Conservation (phyloP, 2,888 invertebrate species). For the Xestoiulus laeticollis region DNA sequence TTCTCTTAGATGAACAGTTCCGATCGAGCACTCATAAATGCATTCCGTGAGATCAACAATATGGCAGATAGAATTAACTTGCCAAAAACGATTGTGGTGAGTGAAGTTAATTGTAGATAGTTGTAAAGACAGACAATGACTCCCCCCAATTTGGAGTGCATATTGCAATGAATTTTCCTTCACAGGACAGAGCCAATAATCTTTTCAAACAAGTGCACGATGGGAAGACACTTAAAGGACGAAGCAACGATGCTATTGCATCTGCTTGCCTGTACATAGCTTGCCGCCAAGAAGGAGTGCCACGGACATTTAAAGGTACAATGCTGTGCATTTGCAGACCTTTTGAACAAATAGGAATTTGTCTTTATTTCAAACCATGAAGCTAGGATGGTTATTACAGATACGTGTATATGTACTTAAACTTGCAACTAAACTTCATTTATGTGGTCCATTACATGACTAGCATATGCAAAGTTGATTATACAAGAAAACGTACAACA, state of each 20-base stretch:
- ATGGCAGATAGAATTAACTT: conserved; percentile 99
- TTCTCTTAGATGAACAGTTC: conserved; percentile 82
- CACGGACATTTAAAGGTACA: conserved; percentile 81
- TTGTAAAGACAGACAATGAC: conserved; percentile 42
- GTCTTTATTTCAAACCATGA: too few relatives aligned
- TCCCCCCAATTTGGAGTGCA: not conserved
- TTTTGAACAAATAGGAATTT: not conserved
- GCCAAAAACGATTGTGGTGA: conserved; percentile 88
- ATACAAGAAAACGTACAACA: too few relatives aligned
- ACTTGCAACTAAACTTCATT: too few relatives aligned
- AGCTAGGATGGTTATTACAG: too few relatives aligned
- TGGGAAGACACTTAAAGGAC: conserved; percentile 92
- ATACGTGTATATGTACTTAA: too few relatives aligned
- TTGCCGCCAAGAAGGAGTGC: conserved; percentile 97
- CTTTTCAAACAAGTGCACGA: conserved; percentile 97
- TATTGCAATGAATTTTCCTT: not conserved
- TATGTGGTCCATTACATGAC: too few relatives aligned
- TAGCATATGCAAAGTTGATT: too few relatives aligned
- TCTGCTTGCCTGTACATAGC: conserved; percentile 99
- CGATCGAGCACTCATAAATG: conserved; percentile 93
- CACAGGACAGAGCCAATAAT: conserved; percentile 87
- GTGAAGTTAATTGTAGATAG: conserved; percentile 57
- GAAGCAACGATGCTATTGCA: conserved; percentile 97
- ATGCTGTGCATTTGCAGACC: not conserved
- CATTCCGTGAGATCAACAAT: conserved; percentile 94